Conservation (phyloP, 2,888 invertebrate genomes). For the Drosophila sordidula region DNA sequence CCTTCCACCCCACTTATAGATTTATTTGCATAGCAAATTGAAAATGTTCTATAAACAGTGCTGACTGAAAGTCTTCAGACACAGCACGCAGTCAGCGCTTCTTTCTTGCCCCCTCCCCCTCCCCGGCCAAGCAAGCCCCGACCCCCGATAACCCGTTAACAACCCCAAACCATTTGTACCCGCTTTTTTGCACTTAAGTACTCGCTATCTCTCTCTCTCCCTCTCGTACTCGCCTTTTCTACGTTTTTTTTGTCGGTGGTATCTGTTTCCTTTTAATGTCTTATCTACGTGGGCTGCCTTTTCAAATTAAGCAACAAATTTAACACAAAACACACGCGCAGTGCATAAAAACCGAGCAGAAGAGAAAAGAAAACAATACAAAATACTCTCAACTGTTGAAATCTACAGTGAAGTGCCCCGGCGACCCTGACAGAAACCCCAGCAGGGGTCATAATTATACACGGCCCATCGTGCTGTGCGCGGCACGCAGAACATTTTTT, state of each 20-base stretch:
- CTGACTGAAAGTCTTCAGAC: conserved; percentile 39
- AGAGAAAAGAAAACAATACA: conserved; percentile 14
- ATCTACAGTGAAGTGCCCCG: conserved; percentile 19
- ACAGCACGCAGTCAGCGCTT: conserved; percentile 8
- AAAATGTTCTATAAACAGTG: conserved; percentile 62
- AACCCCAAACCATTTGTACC: conserved; percentile 2
- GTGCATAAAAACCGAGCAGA: conserved; percentile 67
- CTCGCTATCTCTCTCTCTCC: background rate
- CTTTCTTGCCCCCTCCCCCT: background rate
- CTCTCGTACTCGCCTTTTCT: background rate
- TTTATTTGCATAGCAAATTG: conserved; percentile 75
- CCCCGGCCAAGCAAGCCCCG: background rate
- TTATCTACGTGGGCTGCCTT: conserved; percentile 68
- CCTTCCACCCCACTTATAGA: conserved; percentile 7
- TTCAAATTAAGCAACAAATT: conserved; percentile 74
- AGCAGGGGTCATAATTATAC: conserved; percentile 68
- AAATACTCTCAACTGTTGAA: conserved; percentile 36
- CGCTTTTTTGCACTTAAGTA: conserved; percentile 24
- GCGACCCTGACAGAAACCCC: conserved; percentile 11
- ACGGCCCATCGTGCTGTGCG: conserved; percentile 55
- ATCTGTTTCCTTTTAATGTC: conserved; percentile 63
- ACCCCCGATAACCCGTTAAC: background rate
- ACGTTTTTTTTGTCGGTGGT: conserved; percentile 38
- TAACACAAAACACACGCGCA: conserved; percentile 74
- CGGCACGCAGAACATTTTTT: conserved; percentile 75